Evolutionary conservation across 2,113 vertebrate species (phyloP).

Genomic region (Hippocampus zosterae): DNA sequence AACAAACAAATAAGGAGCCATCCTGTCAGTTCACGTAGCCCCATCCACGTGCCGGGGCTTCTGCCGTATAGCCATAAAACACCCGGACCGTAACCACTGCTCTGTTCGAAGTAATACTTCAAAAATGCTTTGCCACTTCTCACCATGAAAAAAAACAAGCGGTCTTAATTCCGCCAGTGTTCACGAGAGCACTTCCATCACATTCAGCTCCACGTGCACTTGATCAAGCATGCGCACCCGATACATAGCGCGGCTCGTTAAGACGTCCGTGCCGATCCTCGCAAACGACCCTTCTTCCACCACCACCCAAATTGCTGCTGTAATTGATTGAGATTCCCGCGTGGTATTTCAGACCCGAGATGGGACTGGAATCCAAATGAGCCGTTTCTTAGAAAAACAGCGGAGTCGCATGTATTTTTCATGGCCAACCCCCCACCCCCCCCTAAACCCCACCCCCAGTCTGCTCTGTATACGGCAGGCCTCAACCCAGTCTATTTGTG

Average conservation of each 20-base stretch:
- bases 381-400: slow-evolving; percentile 65
- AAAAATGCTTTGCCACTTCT: background rate
- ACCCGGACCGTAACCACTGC: background rate
- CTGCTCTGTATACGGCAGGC: slow-evolving; percentile 51
- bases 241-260: slow-evolving; percentile 33
- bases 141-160: background rate
- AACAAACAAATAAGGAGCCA: slow-evolving; percentile 22
- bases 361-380: slow-evolving; percentile 63
- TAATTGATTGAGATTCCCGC: slow-evolving; percentile 69
- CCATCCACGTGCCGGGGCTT: background rate
- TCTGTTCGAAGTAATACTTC: too few species aligned
- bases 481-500: slow-evolving; percentile 36
- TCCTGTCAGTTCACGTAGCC: background rate
- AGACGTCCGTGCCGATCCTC: slow-evolving; percentile 30
- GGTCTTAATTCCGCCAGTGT: slow-evolving; percentile 12
- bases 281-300: slow-evolving; percentile 32
- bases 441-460: slow-evolving; percentile 12
- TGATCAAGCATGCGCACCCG: slow-evolving; percentile 25
- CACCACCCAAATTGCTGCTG: slow-evolving; percentile 52
- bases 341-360: slow-evolving; percentile 51
- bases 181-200: slow-evolving; percentile 15
- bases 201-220: slow-evolving; percentile 21
- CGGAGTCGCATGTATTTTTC: slow-evolving; percentile 69
- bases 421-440: slow-evolving; percentile 28
- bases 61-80: background rate